Percentiles rank a stretch among this genome's conserved stretches.
phyloP scores from a whole-genome alignment of 2,888 invertebrate species.

The Phanerotoma sp. region DNA sequence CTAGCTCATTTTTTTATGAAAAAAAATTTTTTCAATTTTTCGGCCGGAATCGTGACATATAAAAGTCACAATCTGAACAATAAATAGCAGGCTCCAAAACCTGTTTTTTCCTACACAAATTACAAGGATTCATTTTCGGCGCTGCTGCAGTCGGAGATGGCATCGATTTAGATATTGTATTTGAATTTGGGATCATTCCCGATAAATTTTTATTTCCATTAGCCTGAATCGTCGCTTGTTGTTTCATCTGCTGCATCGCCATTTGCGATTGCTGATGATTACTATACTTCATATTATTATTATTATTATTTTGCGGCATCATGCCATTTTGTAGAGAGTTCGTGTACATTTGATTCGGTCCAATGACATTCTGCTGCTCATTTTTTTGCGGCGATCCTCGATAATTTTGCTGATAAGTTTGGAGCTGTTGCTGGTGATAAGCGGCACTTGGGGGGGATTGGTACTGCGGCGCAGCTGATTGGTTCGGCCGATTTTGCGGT shows the following conservation, averaged over 20 bases:
- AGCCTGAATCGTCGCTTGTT: constrained; percentile 72
- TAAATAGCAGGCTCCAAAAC: constrained; percentile 77
- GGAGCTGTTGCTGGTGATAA: constrained; percentile 35
- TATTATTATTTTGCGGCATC: too few species aligned
- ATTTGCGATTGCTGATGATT: constrained; percentile 70
- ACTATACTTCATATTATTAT: constrained; percentile 57
- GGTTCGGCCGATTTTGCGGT: constrained; percentile 44
- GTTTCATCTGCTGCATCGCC: constrained; percentile 62
- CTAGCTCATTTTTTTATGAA: too few species aligned
- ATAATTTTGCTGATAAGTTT: constrained; percentile 33
- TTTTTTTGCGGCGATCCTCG: constrained; percentile 58
- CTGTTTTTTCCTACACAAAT: constrained; percentile 83
- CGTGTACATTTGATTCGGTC: constrained; percentile 50
- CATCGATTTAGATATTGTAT: constrained; percentile 73
- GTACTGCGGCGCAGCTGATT: constrained; percentile 55
- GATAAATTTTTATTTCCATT: constrained; percentile 68
- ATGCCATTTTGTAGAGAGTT: constrained; percentile 51
- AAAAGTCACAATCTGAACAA: constrained; percentile 90
- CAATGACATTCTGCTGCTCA: constrained; percentile 50
- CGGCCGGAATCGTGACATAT: constrained; percentile 82
- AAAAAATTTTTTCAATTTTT: constrained; percentile 55
- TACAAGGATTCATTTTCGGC: constrained; percentile 71
- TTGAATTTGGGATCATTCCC: constrained; percentile 65
- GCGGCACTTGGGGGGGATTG: constrained; percentile 56
- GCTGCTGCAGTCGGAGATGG: constrained; percentile 20